Evolutionary conservation across 2,888 invertebrate species (phyloP).

Genomic region (Nowickia ferox): DNA sequence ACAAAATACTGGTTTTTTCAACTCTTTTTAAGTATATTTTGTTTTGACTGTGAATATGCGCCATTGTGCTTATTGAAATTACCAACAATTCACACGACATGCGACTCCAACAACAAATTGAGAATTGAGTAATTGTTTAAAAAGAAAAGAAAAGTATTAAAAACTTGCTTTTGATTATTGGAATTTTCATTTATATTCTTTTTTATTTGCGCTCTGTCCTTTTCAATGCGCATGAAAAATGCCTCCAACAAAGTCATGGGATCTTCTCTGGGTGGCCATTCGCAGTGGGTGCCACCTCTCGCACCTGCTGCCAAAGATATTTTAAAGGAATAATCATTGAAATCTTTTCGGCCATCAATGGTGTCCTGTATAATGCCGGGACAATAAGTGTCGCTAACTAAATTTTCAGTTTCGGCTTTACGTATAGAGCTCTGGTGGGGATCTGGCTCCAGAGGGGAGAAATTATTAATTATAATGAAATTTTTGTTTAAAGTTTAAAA

Average conservation of each 20-base stretch:
- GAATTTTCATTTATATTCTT: constrained; percentile 5
- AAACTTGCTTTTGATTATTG: constrained; percentile 9
- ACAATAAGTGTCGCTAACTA: constrained; percentile 75
- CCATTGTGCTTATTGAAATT: no score
- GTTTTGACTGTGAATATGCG: no score
- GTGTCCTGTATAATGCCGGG: constrained; percentile 77
- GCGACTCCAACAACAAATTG: no score
- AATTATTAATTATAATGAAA: background rate
- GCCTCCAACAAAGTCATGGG: constrained; percentile 79
- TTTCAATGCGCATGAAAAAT: constrained; percentile 75
- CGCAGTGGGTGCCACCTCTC: background rate
- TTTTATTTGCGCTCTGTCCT: constrained; percentile 72
- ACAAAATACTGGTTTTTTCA: no score
- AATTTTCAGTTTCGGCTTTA: constrained; percentile 63
- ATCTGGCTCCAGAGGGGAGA: constrained; percentile 5
- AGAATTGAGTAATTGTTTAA: no score
- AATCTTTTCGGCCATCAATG: constrained; percentile 74
- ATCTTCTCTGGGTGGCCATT: constrained; percentile 70
- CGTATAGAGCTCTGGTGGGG: constrained; percentile 21
- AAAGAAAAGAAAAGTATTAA: background rate
- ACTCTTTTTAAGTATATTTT: no score
- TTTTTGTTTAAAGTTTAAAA: background rate
- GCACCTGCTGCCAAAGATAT: constrained; percentile 62
- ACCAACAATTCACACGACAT: no score
- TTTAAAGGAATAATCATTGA: constrained; percentile 74